A percentile compares a stretch with the other conserved stretches of the same genome.
These are phyloP conservation scores for Taeniopygia guttata DNA, from an alignment of 2,797 vertebrate species.

Conservation along the genomic window DNA sequence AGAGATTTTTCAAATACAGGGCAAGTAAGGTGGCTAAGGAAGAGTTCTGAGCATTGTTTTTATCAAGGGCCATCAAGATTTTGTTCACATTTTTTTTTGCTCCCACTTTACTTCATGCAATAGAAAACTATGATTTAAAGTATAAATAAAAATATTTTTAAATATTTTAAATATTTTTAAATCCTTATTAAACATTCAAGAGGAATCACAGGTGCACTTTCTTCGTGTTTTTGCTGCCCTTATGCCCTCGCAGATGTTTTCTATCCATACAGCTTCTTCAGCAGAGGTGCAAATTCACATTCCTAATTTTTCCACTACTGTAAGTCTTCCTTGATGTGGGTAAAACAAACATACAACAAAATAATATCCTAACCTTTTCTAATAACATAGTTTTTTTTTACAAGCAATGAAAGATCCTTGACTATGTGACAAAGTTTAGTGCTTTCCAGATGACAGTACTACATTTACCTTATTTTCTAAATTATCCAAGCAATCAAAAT, in stretches of 20 bases:
- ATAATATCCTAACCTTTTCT: background rate
- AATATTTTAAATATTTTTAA: background rate
- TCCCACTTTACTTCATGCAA: background rate
- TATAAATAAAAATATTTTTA: background rate
- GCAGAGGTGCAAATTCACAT: background rate
- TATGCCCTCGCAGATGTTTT: fast-evolving
- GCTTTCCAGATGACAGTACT: background rate
- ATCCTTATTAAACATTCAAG: background rate
- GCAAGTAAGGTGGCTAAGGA: background rate
- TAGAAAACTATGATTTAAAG: background rate
- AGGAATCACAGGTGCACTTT: background rate
- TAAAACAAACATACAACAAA: background rate
- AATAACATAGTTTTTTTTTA: background rate
- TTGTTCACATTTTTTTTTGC: background rate
- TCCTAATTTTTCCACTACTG: background rate
- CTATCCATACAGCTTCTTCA: background rate
- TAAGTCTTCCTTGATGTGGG: background rate
- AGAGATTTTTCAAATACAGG: background rate
- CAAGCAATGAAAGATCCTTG: background rate
- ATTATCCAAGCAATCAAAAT: background rate
- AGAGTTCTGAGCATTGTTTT: background rate
- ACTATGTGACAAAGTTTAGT: background rate
- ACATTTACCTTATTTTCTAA: background rate
- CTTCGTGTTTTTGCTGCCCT: background rate
- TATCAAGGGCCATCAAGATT: background rate